A percentile compares a stretch with the other conserved stretches of the same genome.
Evolutionary conservation across 1,140 invertebrate species (phyloP).

Genomic region (Andricus grossulariae): DNA sequence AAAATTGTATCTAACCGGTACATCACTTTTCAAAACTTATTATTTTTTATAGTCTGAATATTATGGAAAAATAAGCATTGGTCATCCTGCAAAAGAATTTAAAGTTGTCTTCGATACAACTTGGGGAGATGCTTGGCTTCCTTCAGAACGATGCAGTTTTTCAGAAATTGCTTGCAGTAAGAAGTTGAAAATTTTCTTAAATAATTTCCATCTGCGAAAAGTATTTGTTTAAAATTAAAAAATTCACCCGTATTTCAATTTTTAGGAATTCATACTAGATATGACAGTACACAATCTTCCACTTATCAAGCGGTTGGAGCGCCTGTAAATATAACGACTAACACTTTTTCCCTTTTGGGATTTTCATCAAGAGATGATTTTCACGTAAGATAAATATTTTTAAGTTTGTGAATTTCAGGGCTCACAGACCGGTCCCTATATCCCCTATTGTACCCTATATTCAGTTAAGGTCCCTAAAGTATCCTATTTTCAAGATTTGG

Average conservation of each 20-base stretch:
- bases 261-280: constrained; percentile 78
- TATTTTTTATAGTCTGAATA: constrained; percentile 80
- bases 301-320: constrained; percentile 81
- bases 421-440: too few relatives aligned
- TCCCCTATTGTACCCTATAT: too few relatives aligned
- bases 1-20: too few relatives aligned
- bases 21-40: neutral
- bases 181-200: constrained; percentile 49
- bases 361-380: constrained; percentile 81
- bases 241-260: neutral
- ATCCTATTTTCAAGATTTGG: too few relatives aligned
- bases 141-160: constrained; percentile 79
- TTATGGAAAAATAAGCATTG: constrained; percentile 80
- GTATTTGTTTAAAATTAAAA: neutral
- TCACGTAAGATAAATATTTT: constrained; percentile 65
- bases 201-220: too few relatives aligned
- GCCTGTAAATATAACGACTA: constrained; percentile 78
- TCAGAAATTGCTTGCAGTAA: constrained; percentile 81
- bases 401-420: neutral
- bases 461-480: too few relatives aligned
- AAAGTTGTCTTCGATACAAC: constrained; percentile 84
- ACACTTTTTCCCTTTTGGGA: constrained; percentile 79
- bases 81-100: constrained; percentile 80
- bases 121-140: constrained; percentile 82
- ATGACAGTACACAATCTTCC: constrained; percentile 80